phyloP scores from a whole-genome alignment of 2,888 invertebrate genomes.

The Thecocarcelia acutangulata region DNA sequence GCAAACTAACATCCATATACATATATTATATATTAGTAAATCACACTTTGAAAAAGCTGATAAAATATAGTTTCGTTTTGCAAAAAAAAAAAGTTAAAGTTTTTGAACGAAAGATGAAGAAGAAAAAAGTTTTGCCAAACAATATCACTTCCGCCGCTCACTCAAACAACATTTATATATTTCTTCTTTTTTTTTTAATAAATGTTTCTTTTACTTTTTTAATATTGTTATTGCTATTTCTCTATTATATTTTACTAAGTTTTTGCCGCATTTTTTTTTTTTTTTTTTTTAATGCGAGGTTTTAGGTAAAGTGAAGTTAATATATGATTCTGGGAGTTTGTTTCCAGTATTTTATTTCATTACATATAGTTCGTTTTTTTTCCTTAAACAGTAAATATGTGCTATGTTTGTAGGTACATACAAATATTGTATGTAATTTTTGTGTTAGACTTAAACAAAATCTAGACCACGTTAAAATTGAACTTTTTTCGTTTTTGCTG shows the following conservation, averaged over 20 bases:
- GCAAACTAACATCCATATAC: constrained; percentile 14
- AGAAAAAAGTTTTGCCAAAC: constrained; percentile 48
- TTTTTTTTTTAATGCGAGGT: constrained; percentile 15
- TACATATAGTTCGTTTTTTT: constrained; percentile 25
- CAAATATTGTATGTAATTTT: constrained; percentile 25
- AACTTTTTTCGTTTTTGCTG: constrained; percentile 28
- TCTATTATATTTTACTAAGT: constrained; percentile 20
- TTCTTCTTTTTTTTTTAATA: constrained; percentile 19
- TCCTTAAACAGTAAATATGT: too few species aligned
- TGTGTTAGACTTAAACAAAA: constrained; percentile 51
- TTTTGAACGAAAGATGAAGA: neutral
- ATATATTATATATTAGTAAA: constrained; percentile 36
- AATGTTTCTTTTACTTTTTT: constrained; percentile 17
- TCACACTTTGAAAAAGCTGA: constrained; percentile 28
- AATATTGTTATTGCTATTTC: constrained; percentile 17
- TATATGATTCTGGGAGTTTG: constrained; percentile 63
- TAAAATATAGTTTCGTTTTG: constrained; percentile 24
- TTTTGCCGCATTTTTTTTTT: constrained; percentile 55
- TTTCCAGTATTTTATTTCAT: constrained; percentile 47
- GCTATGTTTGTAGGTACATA: too few species aligned
- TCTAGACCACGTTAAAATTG: constrained; percentile 64
- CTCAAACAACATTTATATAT: constrained; percentile 53
- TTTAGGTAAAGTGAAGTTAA: constrained; percentile 62
- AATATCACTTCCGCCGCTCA: constrained; percentile 66
- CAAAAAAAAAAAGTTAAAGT: constrained; percentile 53